phyloP scores from a whole-genome alignment of 2,113 vertebrate genomes.

The Orycteropus afer region DNA sequence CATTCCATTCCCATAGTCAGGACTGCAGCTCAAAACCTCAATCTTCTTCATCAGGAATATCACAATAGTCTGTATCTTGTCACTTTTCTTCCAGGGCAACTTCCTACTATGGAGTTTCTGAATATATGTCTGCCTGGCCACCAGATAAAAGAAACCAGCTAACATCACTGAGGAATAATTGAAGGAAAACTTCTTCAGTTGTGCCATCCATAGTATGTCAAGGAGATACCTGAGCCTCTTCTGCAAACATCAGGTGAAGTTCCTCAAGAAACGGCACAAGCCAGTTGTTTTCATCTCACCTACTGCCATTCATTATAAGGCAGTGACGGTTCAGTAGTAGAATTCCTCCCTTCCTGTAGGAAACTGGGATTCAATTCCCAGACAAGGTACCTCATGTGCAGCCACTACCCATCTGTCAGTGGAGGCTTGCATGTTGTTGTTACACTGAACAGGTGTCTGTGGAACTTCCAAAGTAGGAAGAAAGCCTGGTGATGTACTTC shows the following conservation, averaged over 20 bases:
- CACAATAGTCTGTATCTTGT: background rate
- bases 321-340: background rate
- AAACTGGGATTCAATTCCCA: background rate
- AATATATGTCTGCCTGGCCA: background rate
- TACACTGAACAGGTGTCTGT: background rate
- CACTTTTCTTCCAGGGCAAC: background rate
- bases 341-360: background rate
- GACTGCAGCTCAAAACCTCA: background rate
- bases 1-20: background rate
- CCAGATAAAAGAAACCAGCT: background rate
- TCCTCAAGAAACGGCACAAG: background rate
- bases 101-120: background rate
- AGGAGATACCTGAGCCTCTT: background rate
- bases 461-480: background rate
- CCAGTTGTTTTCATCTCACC: background rate
- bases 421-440: background rate
- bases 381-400: background rate
- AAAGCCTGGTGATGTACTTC: background rate
- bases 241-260: background rate
- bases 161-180: background rate
- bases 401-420: background rate
- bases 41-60: background rate
- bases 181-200: background rate
- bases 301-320: background rate
- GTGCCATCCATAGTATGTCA: background rate